A percentile compares a stretch with the other conserved stretches of the same genome.
phyloP scores from a whole-genome alignment of 35 echinoderm and acorn worm genomes.

The Patiria miniata region DNA sequence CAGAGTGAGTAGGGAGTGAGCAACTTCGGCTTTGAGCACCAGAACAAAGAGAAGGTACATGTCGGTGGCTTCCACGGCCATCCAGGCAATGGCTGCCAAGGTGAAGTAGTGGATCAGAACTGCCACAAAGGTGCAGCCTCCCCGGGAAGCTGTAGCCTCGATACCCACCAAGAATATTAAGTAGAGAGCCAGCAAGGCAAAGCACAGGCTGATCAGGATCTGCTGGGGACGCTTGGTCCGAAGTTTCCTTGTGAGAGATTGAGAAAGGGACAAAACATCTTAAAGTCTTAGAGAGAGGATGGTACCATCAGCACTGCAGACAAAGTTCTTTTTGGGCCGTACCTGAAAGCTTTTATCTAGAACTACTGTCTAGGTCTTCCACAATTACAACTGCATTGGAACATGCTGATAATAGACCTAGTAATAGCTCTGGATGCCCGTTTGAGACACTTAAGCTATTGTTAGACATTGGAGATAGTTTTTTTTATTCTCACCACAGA shows the following conservation, averaged over 20 bases:
- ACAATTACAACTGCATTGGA: not conserved
- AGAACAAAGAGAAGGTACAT: conserved; percentile 72
- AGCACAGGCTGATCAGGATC: conserved; percentile 55
- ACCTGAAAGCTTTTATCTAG: not conserved
- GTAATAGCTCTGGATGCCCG: too few relatives aligned
- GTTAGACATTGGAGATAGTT: too few relatives aligned
- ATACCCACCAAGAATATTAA: conserved; percentile 62
- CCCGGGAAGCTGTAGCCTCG: not conserved
- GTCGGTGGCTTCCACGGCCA: conserved; percentile 64
- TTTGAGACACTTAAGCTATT: too few relatives aligned
- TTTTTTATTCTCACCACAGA: too few relatives aligned
- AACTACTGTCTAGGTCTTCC: not conserved
- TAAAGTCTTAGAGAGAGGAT: too few relatives aligned
- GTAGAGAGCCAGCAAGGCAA: conserved; percentile 59
- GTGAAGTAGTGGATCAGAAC: conserved; percentile 69
- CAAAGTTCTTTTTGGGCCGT: not conserved
- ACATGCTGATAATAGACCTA: too few relatives aligned
- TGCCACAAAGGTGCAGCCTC: conserved; percentile 48
- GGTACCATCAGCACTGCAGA: not conserved
- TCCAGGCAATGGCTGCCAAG: conserved; percentile 59
- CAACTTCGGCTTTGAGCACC: conserved; percentile 54
- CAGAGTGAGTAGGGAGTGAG: conserved; percentile 56
- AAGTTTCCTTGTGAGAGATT: not conserved
- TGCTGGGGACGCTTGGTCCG: conserved; percentile 7
- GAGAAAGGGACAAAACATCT: not conserved